Evolutionary conservation across 2,888 invertebrate species (phyloP).

Genomic region (Alloplasta piceator): DNA sequence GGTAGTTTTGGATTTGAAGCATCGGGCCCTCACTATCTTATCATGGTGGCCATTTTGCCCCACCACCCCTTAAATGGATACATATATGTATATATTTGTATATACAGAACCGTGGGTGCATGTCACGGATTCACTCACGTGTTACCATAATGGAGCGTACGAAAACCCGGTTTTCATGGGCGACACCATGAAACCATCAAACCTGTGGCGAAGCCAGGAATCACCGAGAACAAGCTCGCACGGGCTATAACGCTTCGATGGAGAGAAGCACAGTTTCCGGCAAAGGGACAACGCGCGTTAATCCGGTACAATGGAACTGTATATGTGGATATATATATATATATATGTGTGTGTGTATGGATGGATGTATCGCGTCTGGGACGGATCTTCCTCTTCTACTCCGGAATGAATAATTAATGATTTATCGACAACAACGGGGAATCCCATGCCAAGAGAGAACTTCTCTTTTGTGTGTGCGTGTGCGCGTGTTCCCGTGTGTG

Average conservation of each 20-base stretch:
- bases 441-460: no score
- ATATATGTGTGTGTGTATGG: conserved; percentile 10
- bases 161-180: conserved; percentile 32
- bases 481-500: no score
- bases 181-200: conserved; percentile 31
- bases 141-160: conserved; percentile 53
- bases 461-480: no score
- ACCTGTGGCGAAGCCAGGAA: conserved; percentile 43
- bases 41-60: no score
- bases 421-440: conserved; percentile 67
- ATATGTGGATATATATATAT: conserved; percentile 9
- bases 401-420: conserved; percentile 71
- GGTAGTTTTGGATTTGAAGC: no score
- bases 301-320: conserved; percentile 18
- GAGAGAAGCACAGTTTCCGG: background rate
- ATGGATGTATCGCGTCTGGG: conserved; percentile 17
- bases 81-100: background rate
- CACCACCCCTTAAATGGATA: background rate
- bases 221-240: conserved; percentile 1
- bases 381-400: conserved; percentile 59
- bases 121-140: conserved; percentile 58
- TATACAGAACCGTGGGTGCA: background rate
- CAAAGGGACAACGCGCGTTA: background rate
- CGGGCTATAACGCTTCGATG: conserved; percentile 27
- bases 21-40: no score